Evolutionary conservation across 2,888 invertebrate species (phyloP).

Genomic region (Xestia ashworthii): DNA sequence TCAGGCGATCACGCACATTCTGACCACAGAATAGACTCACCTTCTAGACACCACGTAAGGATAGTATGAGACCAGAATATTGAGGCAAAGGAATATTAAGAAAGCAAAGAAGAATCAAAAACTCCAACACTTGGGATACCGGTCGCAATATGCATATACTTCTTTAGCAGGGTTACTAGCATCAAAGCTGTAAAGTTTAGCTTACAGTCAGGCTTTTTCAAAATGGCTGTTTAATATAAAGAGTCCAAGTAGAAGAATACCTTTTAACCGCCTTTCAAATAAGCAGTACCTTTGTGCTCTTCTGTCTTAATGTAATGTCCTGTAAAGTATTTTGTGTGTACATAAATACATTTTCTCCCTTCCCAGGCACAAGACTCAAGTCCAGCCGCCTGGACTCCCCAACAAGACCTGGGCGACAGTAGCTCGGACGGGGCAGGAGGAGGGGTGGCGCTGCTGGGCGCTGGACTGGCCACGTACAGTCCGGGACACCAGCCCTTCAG

Average conservation of each 20-base stretch:
- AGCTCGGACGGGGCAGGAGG: constrained; percentile 87
- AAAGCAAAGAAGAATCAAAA: not conserved
- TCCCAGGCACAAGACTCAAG: constrained; percentile 70
- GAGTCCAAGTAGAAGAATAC: not conserved
- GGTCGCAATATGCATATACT: not conserved
- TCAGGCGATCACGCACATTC: constrained; percentile 92
- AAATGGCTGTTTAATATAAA: not conserved
- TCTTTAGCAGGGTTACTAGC: not conserved
- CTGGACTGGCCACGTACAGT: constrained; percentile 80
- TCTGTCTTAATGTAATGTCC: too few relatives aligned
- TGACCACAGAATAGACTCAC: constrained; percentile 88
- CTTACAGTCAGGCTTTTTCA: not conserved
- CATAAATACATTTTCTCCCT: not conserved
- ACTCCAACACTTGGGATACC: not conserved
- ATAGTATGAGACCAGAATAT: not conserved
- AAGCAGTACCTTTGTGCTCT: too few relatives aligned
- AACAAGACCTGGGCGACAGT: constrained; percentile 95
- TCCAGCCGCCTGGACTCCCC: constrained; percentile 93
- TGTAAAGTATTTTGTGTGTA: too few relatives aligned
- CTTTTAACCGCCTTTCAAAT: too few relatives aligned
- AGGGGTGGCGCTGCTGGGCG: constrained; percentile 58
- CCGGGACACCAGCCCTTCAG: constrained; percentile 93
- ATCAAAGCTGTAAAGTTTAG: not conserved
- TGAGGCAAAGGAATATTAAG: not conserved
- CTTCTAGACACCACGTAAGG: constrained; percentile 81